These are phyloP conservation scores for Merluccius polli DNA, from an alignment of 2,797 vertebrate species.

Conservation along the genomic window DNA sequence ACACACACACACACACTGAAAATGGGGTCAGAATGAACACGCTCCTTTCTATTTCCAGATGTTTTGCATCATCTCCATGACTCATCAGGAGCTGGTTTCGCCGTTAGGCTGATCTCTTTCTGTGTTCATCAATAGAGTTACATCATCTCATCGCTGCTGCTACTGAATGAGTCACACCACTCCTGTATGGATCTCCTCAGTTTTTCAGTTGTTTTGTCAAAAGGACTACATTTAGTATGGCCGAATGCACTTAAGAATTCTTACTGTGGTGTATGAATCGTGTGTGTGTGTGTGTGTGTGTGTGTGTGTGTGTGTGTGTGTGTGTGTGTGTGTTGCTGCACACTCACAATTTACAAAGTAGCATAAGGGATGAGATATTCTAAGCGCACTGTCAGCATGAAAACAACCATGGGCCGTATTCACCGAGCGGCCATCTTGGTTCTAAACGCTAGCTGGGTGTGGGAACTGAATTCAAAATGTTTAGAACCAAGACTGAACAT, in stretches of 20 bases:
- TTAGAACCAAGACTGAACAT: not conserved
- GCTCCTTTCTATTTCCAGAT: conserved; percentile 63
- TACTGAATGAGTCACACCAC: not conserved
- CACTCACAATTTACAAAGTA: conserved; percentile 5
- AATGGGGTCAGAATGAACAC: conserved; percentile 17
- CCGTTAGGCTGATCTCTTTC: conserved; percentile 28
- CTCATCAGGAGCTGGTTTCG: conserved; percentile 57
- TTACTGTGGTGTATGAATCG: conserved; percentile 1
- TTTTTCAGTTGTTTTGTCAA: conserved; percentile 21
- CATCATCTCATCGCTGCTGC: not conserved
- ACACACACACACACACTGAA: not conserved
- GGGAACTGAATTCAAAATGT: not conserved
- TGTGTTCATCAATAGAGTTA: not conserved
- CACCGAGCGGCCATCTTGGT: not conserved
- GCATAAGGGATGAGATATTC: conserved; percentile 30
- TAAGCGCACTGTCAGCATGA: conserved; percentile 40
- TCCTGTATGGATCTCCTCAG: conserved; percentile 11
- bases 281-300: conserved; percentile 1
- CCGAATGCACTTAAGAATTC: conserved; percentile 10
- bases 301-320: not conserved
- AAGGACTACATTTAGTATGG: conserved; percentile 30
- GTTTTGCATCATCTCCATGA: conserved; percentile 66
- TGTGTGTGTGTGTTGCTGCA: too few relatives aligned
- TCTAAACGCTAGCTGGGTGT: not conserved
- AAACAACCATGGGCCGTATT: conserved; percentile 16